These are phyloP conservation scores for Galerucella calmariensis DNA, from an alignment of 2,888 invertebrate genomes.

Conservation along the genomic window DNA sequence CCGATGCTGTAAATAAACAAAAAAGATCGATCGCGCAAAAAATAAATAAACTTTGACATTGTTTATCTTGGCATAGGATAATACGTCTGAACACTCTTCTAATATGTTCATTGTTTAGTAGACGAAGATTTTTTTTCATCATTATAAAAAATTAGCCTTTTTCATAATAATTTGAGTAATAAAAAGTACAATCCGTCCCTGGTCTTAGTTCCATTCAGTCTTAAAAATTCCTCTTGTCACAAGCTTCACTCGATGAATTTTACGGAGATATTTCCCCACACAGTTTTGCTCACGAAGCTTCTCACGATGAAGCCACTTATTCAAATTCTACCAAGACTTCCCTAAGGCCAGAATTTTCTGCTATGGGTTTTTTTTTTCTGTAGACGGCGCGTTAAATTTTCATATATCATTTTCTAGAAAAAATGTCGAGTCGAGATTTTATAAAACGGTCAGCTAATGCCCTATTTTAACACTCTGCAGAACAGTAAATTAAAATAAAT, in stretches of 20 bases:
- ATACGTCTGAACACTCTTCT: too few relatives aligned
- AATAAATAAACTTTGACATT: too few relatives aligned
- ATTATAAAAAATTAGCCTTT: too few relatives aligned
- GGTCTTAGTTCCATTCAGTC: not conserved
- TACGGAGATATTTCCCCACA: conserved; percentile 2
- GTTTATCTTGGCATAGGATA: too few relatives aligned
- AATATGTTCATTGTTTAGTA: too few relatives aligned
- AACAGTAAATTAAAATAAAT: too few relatives aligned
- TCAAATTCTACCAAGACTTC: conserved; percentile 7
- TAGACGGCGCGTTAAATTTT: conserved; percentile 7
- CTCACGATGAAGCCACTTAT: conserved; percentile 9
- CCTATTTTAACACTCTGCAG: too few relatives aligned
- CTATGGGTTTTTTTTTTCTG: not conserved
- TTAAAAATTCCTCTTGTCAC: not conserved
- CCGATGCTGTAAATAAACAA: too few relatives aligned
- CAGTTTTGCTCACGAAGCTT: conserved; percentile 11
- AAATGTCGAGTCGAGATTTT: too few relatives aligned
- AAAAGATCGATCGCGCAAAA: too few relatives aligned
- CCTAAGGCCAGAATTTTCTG: not conserved
- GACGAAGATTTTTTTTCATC: too few relatives aligned
- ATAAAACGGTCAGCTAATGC: too few relatives aligned
- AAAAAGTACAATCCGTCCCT: not conserved
- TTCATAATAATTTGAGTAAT: not conserved
- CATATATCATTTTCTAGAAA: conserved; percentile 10
- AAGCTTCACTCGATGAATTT: conserved; percentile 5